Base-by-base conservation (phyloP, 2,888 invertebrate genomes). In the Crossocerus cetratus region DNA sequence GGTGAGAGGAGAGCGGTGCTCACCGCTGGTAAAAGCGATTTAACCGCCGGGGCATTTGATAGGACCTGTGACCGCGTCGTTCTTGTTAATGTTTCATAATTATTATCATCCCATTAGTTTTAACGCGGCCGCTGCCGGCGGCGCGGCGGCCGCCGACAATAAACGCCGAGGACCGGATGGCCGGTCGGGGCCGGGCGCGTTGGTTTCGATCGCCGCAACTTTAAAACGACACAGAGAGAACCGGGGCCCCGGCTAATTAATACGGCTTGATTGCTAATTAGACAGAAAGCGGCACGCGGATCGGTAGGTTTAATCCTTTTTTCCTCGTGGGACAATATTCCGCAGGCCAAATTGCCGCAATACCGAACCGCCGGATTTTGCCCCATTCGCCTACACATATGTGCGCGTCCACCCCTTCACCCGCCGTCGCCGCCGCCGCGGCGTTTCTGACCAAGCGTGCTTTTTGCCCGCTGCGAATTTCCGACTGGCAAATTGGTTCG, bases 21-120 rank as follows among this genome's bases (percentile, higher is more conserved):
- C 66, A 64, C 43, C 20, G 20, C 13, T 42, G 59, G 66, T 65
- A 59, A 65, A 65, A 67, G 69, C 70, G 70, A 73, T 77, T 80
- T 69, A 54, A 68, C 67, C 65, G 67, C 21, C 32, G 32, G 43
- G 56, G 53, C 44, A 20, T 54, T 11, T 62, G 65, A 55, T 64
- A 32, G 56, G 45, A 63, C 32, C 63, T 54, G 55, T 32, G 72
- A 74, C 74, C 65, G 69, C 72, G 58, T 54, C 73, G 54, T 78
- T 78, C 77, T 66, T 76, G 76, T 73, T 72, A 79, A 81, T 72
- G 73, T 72, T 75, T 79, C 72, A 75, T 77, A 81, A 74, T 77
- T 79, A 78, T 78, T 78, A 77, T 71, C 68, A 62, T 77, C 68
- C 77, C 71, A 75, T 81, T 75, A 69, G 68, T 71, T 66, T 62